phyloP scores from a whole-genome alignment of 1,140 invertebrate species.

The Chlorops oryzae region DNA sequence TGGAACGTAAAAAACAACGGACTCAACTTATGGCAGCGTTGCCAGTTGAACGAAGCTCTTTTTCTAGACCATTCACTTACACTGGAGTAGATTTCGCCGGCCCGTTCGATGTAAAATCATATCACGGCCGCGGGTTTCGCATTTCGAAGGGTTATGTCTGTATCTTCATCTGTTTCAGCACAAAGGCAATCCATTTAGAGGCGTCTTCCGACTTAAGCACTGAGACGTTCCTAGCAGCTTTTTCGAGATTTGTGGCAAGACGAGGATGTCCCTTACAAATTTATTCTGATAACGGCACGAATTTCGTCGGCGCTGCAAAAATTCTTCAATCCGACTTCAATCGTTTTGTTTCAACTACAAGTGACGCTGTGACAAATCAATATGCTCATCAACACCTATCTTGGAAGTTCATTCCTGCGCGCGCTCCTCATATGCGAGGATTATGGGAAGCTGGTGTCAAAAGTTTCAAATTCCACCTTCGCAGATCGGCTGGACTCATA shows the following conservation, averaged over 20 bases:
- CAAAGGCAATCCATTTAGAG: slow-evolving; percentile 38
- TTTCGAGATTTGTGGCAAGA: slow-evolving; percentile 37
- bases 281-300: slow-evolving; percentile 23
- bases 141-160: slow-evolving; percentile 38
- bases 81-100: slow-evolving; percentile 36
- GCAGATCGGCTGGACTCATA: no score
- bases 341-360: no score
- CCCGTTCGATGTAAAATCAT: slow-evolving; percentile 20
- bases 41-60: slow-evolving; percentile 19
- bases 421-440: no score
- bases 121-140: slow-evolving; percentile 13
- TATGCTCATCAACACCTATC: no score
- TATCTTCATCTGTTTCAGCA: slow-evolving; percentile 40
- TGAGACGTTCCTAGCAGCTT: slow-evolving; percentile 40
- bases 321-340: no score
- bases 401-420: no score
- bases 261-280: slow-evolving; percentile 18
- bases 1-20: not conserved
- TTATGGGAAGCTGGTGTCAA: no score
- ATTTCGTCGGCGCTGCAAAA: slow-evolving; percentile 19
- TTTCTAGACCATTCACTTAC: slow-evolving; percentile 24
- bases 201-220: slow-evolving; percentile 33
- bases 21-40: slow-evolving; percentile 16
- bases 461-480: no score
- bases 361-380: no score